These are phyloP conservation scores for Melanchra persicariae DNA, from an alignment of 2,888 invertebrate genomes.

Conservation along the genomic window DNA sequence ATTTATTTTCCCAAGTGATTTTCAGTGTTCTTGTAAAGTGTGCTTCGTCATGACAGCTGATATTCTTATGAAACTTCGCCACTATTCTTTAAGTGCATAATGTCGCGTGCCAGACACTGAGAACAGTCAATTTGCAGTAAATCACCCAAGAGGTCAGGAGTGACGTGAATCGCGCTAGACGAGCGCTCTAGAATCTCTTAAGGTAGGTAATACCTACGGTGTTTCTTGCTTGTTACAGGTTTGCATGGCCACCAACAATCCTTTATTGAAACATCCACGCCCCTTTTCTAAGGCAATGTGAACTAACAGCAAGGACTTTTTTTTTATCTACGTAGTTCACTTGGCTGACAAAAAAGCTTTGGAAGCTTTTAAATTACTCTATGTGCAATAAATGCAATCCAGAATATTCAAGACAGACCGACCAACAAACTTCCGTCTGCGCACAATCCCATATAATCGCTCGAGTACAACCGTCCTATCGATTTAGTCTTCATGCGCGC, in stretches of 20 bases:
- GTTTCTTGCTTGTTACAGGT: conserved; percentile 4
- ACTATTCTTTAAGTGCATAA: conserved; percentile 55
- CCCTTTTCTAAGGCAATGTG: not conserved
- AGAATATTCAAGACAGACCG: conserved; percentile 11
- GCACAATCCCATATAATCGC: conserved; percentile 29
- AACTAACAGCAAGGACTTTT: not conserved
- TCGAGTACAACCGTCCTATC: conserved; percentile 27
- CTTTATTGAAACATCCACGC: not conserved
- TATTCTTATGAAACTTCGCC: conserved; percentile 51
- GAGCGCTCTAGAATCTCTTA: conserved; percentile 51
- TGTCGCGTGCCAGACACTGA: conserved; percentile 62
- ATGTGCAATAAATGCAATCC: not conserved
- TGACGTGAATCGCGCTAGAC: conserved; percentile 64
- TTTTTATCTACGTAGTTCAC: not conserved
- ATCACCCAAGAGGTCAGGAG: conserved; percentile 72
- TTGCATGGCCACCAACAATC: conserved; percentile 25
- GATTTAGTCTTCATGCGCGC: conserved; percentile 37
- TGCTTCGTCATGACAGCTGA: conserved; percentile 37
- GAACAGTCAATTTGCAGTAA: conserved; percentile 79
- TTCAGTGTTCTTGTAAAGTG: conserved; percentile 16
- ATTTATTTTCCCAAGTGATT: conserved; percentile 9
- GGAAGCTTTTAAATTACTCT: not conserved
- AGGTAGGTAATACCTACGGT: conserved; percentile 31
- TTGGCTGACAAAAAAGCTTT: not conserved
- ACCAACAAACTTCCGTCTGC: conserved; percentile 18